Conservation (phyloP, 2,888 invertebrate species). For the Troilus luridus region DNA sequence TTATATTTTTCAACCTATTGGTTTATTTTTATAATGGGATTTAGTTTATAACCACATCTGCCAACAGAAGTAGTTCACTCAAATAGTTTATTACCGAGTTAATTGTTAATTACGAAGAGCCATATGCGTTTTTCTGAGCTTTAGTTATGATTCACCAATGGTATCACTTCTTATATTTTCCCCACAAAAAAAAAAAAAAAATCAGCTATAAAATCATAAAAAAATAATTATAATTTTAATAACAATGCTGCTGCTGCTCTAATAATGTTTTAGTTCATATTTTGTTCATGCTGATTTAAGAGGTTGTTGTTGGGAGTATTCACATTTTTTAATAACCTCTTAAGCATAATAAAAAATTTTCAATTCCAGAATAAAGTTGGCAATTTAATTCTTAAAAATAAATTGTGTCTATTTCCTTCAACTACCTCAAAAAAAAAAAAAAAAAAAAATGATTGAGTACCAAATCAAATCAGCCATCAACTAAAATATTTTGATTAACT, state of each 20-base stretch:
- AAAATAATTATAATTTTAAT: background rate
- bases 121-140: background rate
- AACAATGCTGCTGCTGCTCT: background rate
- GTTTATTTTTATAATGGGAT: background rate
- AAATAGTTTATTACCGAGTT: too few species aligned
- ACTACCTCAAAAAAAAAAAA: background rate
- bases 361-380: background rate
- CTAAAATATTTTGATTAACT: background rate
- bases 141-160: background rate
- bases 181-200: background rate
- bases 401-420: slow-evolving; percentile 40
- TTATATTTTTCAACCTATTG: background rate
- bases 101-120: background rate
- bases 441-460: background rate
- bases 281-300: background rate
- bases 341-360: background rate
- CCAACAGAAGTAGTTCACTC: background rate
- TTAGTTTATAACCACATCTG: background rate
- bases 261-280: background rate
- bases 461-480: background rate
- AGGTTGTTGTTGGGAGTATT: slow-evolving; percentile 29
- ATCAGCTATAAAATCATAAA: background rate
- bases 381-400: background rate
- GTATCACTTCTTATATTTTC: background rate
- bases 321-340: background rate